phyloP scores from a whole-genome alignment of 2,113 vertebrate genomes.

The Vidua macroura region DNA sequence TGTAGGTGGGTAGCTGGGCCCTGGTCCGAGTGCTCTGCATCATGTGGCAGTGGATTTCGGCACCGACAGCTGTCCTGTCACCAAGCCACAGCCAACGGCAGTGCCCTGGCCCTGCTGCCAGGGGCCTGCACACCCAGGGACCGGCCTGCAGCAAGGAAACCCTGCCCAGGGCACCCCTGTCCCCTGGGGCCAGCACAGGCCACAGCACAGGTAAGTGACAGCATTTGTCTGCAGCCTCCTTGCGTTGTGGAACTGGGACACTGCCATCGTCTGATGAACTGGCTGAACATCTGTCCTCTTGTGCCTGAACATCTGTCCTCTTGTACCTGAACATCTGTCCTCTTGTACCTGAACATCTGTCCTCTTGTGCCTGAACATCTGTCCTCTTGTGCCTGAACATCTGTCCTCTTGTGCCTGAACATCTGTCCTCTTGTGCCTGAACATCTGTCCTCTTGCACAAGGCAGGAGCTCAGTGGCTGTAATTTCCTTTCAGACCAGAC shows the following conservation, averaged over 20 bases:
- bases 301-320: not conserved
- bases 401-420: not conserved
- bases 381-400: not conserved
- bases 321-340: not conserved
- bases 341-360: not conserved
- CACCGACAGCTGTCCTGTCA: constrained; percentile 77
- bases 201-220: constrained; percentile 71
- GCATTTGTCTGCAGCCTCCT: not conserved
- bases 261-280: not conserved
- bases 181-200: constrained; percentile 28
- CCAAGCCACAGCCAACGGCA: constrained; percentile 61
- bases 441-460: not conserved
- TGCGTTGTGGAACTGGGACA: fast-evolving
- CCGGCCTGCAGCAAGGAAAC: constrained; percentile 64
- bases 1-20: constrained; percentile 77
- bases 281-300: not conserved
- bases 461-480: not conserved
- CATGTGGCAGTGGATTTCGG: constrained; percentile 80
- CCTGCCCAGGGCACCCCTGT: constrained; percentile 71
- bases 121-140: constrained; percentile 50
- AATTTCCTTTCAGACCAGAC: not conserved
- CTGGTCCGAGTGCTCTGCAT: constrained; percentile 82
- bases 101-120: not conserved
- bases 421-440: not conserved
- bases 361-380: not conserved